A percentile compares a stretch with the other conserved stretches of the same genome.
phyloP scores from a whole-genome alignment of 2,797 vertebrate species.

The Phalanger gymnotis region DNA sequence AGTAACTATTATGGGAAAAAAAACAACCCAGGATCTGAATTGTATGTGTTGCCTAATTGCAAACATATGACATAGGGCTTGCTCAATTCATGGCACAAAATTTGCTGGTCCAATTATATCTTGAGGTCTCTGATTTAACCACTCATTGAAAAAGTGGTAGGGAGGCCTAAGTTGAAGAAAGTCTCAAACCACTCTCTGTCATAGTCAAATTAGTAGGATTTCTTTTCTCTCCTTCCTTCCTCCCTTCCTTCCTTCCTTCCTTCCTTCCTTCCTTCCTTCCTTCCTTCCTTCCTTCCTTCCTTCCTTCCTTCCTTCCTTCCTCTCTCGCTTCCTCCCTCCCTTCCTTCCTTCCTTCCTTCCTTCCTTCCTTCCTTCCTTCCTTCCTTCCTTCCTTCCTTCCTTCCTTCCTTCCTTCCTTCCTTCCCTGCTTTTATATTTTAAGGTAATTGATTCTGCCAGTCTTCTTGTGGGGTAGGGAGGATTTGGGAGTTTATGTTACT shows the following conservation, averaged over 20 bases:
- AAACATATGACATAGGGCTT: neutral
- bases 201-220: neutral
- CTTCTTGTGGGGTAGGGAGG: neutral
- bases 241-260: neutral
- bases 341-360: neutral
- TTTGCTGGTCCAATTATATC: neutral
- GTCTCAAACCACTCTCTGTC: neutral
- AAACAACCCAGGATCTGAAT: neutral
- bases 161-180: neutral
- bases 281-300: neutral
- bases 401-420: neutral
- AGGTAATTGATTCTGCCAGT: neutral
- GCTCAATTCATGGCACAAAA: neutral
- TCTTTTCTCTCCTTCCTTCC: neutral
- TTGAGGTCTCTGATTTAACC: neutral
- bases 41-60: neutral
- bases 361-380: neutral
- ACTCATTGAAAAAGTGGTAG: neutral
- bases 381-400: neutral
- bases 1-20: neutral
- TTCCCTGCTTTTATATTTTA: neutral
- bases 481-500: neutral
- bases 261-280: neutral
- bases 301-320: neutral
- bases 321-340: too few species aligned